Evolutionary conservation across 92 coral and sea anemone genomes (phyloP), one percentile per base, ranked within the genome.

Genomic region (Blastomussa wellsi): DNA sequence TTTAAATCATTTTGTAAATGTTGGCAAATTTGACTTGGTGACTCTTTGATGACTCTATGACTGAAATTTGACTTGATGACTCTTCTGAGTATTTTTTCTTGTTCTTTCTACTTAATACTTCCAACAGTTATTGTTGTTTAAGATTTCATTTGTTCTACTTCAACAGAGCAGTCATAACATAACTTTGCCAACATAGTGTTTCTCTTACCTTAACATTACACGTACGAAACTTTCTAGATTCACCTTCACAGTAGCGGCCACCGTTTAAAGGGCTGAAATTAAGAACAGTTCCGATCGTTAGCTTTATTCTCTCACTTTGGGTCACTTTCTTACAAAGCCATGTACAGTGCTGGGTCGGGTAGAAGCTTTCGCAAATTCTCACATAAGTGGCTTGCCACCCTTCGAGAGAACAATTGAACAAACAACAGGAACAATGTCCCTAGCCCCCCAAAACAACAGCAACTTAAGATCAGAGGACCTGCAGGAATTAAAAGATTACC

Each of bases 161-260:
- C 15, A 2, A 4, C 57, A 51, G 57, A 51, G 4, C 19, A 15
- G 22, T 22, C 0, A 3, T 0, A 17, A 22, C 74, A 14, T 4
- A 32, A 71, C 13, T 51, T 19, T 5, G 19, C 33, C 77, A 36
- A 1, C 22, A 26, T 32, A 13, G 29, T 20, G 12, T n/a, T 60
- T n/a, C 5, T 0, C 84, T 64, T 83, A 95, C 98, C 97, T 82
- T 85, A 20, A 84, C 71, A 66, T 92, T 96, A 82, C 98, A 96
- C n/a, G 94, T 82, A 38, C 89, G 82, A 78, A 90, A 93, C 53
- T 79, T 89, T 81, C 84, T 93, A 13, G 92, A 87, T 55, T 88
- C 88, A 9, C 98, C 98, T 41, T 83, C 76, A 78, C 98, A 96
- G 72, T 92, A 92, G 22, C 92, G 88, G n/a, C 98, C 98, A 51